Percentiles rank a stretch among this genome's conserved stretches.
phyloP scores from a whole-genome alignment of 2,113 vertebrate genomes.

The Engystomops pustulosus region DNA sequence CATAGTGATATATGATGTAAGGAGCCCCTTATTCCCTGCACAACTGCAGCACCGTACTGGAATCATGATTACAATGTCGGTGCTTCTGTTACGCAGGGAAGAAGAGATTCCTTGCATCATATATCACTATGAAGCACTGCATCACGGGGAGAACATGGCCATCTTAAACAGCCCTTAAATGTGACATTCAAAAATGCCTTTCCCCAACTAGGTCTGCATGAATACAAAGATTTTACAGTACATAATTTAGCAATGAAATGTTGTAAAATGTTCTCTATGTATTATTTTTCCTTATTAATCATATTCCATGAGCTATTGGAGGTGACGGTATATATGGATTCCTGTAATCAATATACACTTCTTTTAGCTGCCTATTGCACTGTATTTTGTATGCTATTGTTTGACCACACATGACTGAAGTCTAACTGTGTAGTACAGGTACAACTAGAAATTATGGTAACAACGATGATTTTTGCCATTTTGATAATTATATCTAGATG shows the following conservation, averaged over 20 bases:
- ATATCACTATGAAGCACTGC: too few relatives aligned
- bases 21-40: too few relatives aligned
- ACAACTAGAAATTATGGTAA: neutral
- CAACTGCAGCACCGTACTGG: too few relatives aligned
- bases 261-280: neutral
- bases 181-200: too few relatives aligned
- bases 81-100: too few relatives aligned
- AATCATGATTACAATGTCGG: too few relatives aligned
- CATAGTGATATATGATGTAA: too few relatives aligned
- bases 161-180: too few relatives aligned
- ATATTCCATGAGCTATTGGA: neutral
- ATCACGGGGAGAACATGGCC: too few relatives aligned
- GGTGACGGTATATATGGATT: neutral
- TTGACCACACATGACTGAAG: neutral
- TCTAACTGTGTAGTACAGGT: neutral
- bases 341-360: neutral
- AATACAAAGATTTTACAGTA: neutral
- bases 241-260: neutral
- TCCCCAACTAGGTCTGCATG: too few relatives aligned
- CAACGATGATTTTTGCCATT: neutral
- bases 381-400: neutral
- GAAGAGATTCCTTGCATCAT: too few relatives aligned
- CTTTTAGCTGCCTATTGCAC: neutral
- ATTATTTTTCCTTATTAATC: neutral
- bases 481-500: neutral